Evolutionary conservation across 2,888 invertebrate genomes (phyloP).

Genomic region (Diplazon laetatorius): DNA sequence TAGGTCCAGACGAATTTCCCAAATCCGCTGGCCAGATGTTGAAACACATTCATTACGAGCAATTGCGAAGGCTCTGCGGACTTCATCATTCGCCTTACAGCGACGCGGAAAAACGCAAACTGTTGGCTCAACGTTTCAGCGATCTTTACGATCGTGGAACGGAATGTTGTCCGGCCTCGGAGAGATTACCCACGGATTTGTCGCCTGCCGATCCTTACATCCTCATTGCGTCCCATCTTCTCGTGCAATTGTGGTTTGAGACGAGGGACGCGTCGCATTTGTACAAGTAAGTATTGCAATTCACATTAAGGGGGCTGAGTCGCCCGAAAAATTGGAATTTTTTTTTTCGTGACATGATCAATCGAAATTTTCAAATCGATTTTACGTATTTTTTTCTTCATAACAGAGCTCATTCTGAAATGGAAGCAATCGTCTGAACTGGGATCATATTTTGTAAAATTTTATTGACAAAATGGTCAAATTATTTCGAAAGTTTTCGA

Average conservation of each 20-base stretch:
- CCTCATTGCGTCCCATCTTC: conserved; percentile 89
- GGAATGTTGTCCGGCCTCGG: conserved; percentile 80
- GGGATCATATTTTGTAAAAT: no score
- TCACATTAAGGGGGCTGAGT: no score
- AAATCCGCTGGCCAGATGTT: conserved; percentile 88
- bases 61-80: conserved; percentile 89
- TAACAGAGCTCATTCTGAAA: no score
- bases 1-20: conserved; percentile 78
- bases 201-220: conserved; percentile 92
- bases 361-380: no score
- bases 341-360: no score
- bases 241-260: conserved; percentile 84
- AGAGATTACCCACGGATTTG: conserved; percentile 87
- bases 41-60: conserved; percentile 90
- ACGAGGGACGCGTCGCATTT: conserved; percentile 81
- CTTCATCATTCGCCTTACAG: conserved; percentile 83
- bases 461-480: no score
- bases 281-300: conserved; percentile 73
- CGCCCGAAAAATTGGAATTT: no score
- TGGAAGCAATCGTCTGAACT: no score
- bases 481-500: no score
- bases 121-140: conserved; percentile 74
- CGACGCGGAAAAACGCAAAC: conserved; percentile 73
- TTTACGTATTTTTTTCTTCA: no score
- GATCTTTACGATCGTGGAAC: conserved; percentile 78